phyloP scores from a whole-genome alignment of 2,888 invertebrate species.

The Caenorhabditis sp. region DNA sequence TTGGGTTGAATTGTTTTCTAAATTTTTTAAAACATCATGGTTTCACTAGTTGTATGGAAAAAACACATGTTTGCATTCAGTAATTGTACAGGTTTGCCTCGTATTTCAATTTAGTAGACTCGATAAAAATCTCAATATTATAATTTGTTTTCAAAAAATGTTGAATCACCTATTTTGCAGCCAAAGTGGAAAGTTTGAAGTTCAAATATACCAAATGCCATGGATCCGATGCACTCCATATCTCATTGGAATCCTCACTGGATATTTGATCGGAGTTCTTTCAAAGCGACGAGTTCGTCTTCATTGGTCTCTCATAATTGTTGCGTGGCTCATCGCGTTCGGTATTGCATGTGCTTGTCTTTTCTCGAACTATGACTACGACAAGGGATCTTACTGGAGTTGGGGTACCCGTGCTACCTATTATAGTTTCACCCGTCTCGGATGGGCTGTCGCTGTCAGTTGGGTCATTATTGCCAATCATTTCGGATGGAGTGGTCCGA shows the following conservation, averaged over 20 bases:
- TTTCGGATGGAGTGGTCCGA: conserved; percentile 71
- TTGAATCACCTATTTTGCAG: conserved; percentile 15
- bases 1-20: too few species aligned
- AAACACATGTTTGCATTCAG: too few species aligned
- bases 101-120: too few species aligned
- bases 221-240: conserved; percentile 72
- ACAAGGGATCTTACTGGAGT: conserved; percentile 31
- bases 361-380: conserved; percentile 34
- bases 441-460: conserved; percentile 72
- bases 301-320: conserved; percentile 14
- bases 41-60: too few species aligned
- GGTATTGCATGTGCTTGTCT: conserved; percentile 29
- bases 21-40: too few species aligned
- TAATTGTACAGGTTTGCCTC: too few species aligned
- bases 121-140: too few species aligned
- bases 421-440: conserved; percentile 64
- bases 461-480: conserved; percentile 74
- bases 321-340: conserved; percentile 26
- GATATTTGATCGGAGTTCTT: conserved; percentile 59
- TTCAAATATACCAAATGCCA: conserved; percentile 12
- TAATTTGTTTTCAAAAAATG: too few species aligned
- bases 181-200: not conserved
- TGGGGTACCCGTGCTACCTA: conserved; percentile 25
- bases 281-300: conserved; percentile 25
- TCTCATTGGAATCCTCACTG: conserved; percentile 71